Percentiles rank a stretch among this genome's conserved stretches.
Conservation (phyloP, 2,113 vertebrate genomes). For the Oceanodroma tethys region DNA sequence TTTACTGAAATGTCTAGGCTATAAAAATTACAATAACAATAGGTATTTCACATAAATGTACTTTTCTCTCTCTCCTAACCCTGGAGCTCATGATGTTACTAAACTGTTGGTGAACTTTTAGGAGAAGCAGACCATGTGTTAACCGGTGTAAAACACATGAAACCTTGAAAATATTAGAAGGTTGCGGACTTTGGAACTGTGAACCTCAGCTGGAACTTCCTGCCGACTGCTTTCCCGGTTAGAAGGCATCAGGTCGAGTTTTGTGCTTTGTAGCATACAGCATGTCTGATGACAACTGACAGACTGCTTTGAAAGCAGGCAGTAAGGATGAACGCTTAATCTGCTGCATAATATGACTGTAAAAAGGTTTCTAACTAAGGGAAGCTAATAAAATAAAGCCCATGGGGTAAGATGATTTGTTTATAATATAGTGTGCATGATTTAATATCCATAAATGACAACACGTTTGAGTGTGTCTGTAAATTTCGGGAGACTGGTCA, state of each 20-base stretch:
- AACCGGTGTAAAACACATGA: conserved; percentile 25
- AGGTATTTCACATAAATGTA: neutral
- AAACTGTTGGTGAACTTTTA: conserved; percentile 24
- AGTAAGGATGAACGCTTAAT: conserved; percentile 52
- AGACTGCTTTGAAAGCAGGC: conserved; percentile 62
- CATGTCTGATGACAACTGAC: conserved; percentile 73
- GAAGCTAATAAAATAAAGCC: conserved; percentile 37
- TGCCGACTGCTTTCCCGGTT: neutral
- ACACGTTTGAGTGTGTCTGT: neutral
- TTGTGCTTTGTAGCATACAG: conserved; percentile 13
- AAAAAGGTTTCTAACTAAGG: conserved; percentile 15
- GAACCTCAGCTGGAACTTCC: conserved; percentile 69
- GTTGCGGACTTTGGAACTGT: conserved; percentile 51
- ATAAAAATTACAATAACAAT: neutral
- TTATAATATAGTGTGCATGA: conserved; percentile 18
- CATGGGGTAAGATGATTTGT: neutral
- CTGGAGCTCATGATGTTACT: neutral
- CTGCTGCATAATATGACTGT: conserved; percentile 49
- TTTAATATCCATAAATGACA: conserved; percentile 52
- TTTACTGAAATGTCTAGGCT: neutral
- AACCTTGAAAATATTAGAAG: conserved; percentile 63
- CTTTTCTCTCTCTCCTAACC: neutral
- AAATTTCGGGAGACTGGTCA: neutral
- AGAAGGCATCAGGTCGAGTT: conserved; percentile 61
- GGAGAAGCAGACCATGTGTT: conserved; percentile 13